These are phyloP conservation scores for Eristalinus sepulchralis DNA, from an alignment of 2,888 invertebrate genomes.

Conservation along the genomic window DNA sequence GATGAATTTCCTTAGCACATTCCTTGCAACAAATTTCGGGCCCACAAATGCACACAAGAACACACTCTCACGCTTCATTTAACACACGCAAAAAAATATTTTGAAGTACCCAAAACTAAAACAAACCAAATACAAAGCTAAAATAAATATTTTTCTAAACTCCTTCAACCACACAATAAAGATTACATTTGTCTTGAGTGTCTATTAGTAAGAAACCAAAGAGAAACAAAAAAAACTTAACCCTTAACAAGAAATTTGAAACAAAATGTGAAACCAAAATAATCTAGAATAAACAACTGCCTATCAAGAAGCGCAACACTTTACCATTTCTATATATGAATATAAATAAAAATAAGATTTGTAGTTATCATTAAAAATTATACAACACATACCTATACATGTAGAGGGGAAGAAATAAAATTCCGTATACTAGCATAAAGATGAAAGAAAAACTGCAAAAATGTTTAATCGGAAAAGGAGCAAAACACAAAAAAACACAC, in stretches of 20 bases:
- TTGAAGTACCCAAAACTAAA: neutral
- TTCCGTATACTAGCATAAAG: conserved; percentile 52
- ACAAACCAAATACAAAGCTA: conserved; percentile 8
- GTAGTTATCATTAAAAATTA: conserved; percentile 55
- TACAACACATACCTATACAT: conserved; percentile 54
- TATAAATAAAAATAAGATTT: conserved; percentile 33
- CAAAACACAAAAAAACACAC: conserved; percentile 5
- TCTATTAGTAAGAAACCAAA: neutral
- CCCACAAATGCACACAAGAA: neutral
- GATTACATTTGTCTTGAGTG: neutral
- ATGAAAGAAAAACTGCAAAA: conserved; percentile 2
- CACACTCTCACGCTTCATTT: conserved; percentile 1
- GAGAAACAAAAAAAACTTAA: conserved; percentile 4
- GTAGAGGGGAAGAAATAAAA: neutral
- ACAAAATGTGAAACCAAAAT: conserved; percentile 33
- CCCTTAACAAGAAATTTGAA: neutral
- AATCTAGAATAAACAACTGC: conserved; percentile 55
- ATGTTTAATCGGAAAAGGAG: conserved; percentile 11
- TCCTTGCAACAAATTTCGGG: conserved; percentile 3
- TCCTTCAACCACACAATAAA: conserved; percentile 9
- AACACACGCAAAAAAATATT: neutral
- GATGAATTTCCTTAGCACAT: conserved; percentile 18
- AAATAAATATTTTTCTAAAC: conserved; percentile 65
- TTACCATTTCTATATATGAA: conserved; percentile 67
- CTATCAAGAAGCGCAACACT: conserved; percentile 69